phyloP scores from a whole-genome alignment of 2,888 invertebrate species.

The Synanthedon vespiformis region DNA sequence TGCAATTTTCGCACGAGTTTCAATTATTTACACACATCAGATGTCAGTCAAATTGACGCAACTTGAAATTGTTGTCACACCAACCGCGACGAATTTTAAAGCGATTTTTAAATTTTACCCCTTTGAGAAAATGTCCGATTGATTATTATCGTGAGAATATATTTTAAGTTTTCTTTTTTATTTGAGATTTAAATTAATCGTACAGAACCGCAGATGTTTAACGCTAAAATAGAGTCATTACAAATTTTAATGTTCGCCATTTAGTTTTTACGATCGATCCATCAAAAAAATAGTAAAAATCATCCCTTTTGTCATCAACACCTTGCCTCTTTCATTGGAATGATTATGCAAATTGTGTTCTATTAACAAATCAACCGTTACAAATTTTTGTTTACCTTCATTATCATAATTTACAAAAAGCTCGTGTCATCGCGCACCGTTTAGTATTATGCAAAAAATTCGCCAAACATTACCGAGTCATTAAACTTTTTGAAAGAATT shows the following conservation, averaged over 20 bases:
- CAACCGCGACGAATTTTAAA: slow-evolving; percentile 50
- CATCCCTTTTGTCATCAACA: slow-evolving; percentile 39
- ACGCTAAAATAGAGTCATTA: slow-evolving; percentile 31
- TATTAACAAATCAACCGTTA: slow-evolving; percentile 69
- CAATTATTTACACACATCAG: slow-evolving; percentile 53
- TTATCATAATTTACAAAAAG: slow-evolving; percentile 58
- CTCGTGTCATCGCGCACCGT: slow-evolving; percentile 46
- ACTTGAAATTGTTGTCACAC: slow-evolving; percentile 35
- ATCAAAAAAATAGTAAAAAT: slow-evolving; percentile 56
- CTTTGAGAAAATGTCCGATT: slow-evolving; percentile 29
- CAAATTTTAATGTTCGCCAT: slow-evolving; percentile 28
- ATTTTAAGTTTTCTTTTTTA: slow-evolving; percentile 10
- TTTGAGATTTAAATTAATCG: slow-evolving; percentile 12
- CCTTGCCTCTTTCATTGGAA: slow-evolving; percentile 22
- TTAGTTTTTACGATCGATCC: slow-evolving; percentile 50
- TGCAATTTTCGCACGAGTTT: slow-evolving; percentile 50
- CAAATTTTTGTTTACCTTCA: slow-evolving; percentile 65
- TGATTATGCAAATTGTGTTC: slow-evolving; percentile 57
- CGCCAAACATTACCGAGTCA: slow-evolving; percentile 34
- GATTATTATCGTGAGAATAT: slow-evolving; percentile 36
- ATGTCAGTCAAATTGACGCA: slow-evolving; percentile 58
- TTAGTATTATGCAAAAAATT: slow-evolving; percentile 29
- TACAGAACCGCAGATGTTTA: slow-evolving; percentile 39
- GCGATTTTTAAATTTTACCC: slow-evolving; percentile 58
- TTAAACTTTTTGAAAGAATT: slow-evolving; percentile 28